Evolutionary conservation across 2,888 invertebrate genomes (phyloP).

Genomic region (Nycteola revayana): DNA sequence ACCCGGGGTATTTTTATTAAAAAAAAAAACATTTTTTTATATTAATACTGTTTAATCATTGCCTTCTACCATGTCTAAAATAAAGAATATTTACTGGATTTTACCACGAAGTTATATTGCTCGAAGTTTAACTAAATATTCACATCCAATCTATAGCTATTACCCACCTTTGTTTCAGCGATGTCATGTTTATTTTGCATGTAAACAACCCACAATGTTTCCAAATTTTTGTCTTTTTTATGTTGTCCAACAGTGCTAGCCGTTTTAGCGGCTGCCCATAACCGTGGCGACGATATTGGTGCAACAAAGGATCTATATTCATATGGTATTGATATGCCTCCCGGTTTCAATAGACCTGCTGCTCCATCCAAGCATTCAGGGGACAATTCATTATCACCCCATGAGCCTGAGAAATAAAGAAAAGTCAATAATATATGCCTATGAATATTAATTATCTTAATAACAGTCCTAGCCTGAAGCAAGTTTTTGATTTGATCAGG

Average conservation of each 20-base stretch:
- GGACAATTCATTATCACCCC: conserved; percentile 99
- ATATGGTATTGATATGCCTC: conserved; percentile 95
- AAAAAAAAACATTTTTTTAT: too few species aligned
- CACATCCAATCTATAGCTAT: too few species aligned
- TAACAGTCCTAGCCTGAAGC: too few species aligned
- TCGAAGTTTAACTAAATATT: too few species aligned
- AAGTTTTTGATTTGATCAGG: too few species aligned
- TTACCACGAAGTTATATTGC: too few species aligned
- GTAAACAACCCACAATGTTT: conserved; percentile 96
- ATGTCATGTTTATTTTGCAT: conserved; percentile 92
- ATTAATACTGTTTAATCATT: too few species aligned
- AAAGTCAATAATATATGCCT: too few species aligned
- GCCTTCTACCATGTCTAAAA: too few species aligned
- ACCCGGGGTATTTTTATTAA: too few species aligned
- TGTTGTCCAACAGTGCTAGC: conserved; percentile 43
- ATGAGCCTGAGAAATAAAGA: conserved; percentile 92
- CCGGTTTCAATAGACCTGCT: conserved; percentile 90
- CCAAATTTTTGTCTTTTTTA: conserved; percentile 76
- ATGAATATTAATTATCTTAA: too few species aligned
- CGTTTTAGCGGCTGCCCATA: conserved; percentile 88
- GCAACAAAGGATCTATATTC: conserved; percentile 94
- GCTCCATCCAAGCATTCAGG: conserved; percentile 99
- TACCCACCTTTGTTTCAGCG: conserved; percentile 85
- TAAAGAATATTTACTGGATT: too few species aligned
- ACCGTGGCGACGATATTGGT: conserved; percentile 94